Evolutionary conservation across 2,888 invertebrate species (phyloP).

Genomic region (Platypus cylindrus): DNA sequence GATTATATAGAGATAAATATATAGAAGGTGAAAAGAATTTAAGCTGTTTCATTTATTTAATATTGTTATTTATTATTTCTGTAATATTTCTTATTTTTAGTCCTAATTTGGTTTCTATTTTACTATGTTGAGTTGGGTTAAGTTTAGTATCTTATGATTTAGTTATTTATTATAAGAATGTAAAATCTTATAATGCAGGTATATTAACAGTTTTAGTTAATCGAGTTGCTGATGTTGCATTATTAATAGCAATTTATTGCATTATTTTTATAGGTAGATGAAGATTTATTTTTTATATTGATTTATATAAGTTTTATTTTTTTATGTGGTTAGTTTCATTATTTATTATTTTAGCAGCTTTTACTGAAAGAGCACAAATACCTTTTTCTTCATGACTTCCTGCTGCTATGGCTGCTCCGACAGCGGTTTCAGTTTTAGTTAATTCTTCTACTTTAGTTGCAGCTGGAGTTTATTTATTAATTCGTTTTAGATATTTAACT

Average conservation of each 20-base stretch:
- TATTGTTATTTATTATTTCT: constrained; percentile 52
- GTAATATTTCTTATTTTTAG: too few species aligned
- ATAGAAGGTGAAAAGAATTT: constrained; percentile 45
- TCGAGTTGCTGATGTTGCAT: too few species aligned
- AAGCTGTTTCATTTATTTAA: constrained; percentile 51
- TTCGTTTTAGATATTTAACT: too few species aligned
- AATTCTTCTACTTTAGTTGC: constrained; percentile 44
- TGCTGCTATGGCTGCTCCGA: constrained; percentile 42
- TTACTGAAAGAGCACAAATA: too few species aligned
- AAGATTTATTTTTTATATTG: constrained; percentile 11
- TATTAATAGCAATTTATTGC: constrained; percentile 28
- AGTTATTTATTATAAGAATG: constrained; percentile 59
- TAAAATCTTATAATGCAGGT: constrained; percentile 54
- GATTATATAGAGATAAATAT: constrained; percentile 53
- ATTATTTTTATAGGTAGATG: constrained; percentile 13
- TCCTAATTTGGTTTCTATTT: too few species aligned
- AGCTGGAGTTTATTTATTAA: too few species aligned
- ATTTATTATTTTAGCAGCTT: too few species aligned
- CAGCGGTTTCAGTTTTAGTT: constrained; percentile 38
- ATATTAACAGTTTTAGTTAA: constrained; percentile 61
- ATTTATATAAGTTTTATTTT: constrained; percentile 8
- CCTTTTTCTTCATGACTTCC: constrained; percentile 61
- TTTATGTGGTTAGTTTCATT: constrained; percentile 8
- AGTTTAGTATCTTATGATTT: constrained; percentile 61
- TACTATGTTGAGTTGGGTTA: constrained; percentile 62